Conservation (phyloP, 2,113 vertebrate genomes). For the Psettodes erumei region DNA sequence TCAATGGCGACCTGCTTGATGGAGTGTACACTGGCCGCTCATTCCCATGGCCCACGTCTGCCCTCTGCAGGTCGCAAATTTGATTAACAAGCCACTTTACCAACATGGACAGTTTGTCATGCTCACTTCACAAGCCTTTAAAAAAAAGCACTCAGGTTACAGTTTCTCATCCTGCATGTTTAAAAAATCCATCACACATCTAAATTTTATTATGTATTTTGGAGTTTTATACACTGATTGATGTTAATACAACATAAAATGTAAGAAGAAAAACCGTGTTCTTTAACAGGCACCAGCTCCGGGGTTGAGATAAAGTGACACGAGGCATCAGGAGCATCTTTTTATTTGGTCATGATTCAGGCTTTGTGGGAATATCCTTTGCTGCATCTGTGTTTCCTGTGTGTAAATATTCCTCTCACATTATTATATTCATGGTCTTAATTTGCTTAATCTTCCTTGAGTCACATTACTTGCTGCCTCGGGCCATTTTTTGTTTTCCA, state of each 20-base stretch:
- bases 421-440: neutral
- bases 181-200: conserved; percentile 20
- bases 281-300: conserved; percentile 9
- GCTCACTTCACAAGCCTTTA: conserved; percentile 5
- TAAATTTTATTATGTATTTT: neutral
- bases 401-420: neutral
- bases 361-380: neutral
- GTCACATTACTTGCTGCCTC: neutral
- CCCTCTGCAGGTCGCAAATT: conserved; percentile 51
- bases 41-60: conserved; percentile 16
- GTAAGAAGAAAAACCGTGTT: conserved; percentile 4
- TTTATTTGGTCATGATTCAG: neutral
- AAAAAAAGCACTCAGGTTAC: conserved; percentile 54
- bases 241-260: neutral
- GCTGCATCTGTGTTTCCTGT: neutral
- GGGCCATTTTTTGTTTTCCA: neutral
- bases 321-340: conserved; percentile 23
- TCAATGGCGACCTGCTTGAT: neutral
- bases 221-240: conserved; percentile 1
- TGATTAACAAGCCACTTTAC: neutral
- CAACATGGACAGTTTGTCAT: neutral
- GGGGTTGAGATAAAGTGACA: conserved; percentile 6
- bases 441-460: neutral
- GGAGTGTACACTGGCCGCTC: neutral
- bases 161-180: conserved; percentile 15